Evolutionary conservation across 2,113 vertebrate genomes (phyloP).

Genomic region (Otolemur garnettii): DNA sequence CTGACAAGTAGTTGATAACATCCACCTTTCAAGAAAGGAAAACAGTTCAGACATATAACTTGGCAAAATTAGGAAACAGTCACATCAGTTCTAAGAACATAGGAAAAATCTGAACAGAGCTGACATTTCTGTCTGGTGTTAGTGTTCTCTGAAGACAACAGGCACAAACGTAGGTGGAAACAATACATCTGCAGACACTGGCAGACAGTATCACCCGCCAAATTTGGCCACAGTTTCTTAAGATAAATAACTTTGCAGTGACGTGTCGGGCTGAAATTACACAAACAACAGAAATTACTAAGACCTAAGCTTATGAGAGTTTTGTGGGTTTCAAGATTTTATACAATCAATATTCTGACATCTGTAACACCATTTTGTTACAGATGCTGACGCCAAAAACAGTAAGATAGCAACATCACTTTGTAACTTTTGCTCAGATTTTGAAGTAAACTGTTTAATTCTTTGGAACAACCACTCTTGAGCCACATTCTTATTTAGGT

Average conservation of each 20-base stretch:
- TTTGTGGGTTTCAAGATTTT: slow-evolving; percentile 87
- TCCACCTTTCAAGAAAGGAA: slow-evolving; percentile 65
- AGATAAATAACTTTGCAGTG: slow-evolving; percentile 91
- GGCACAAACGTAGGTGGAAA: slow-evolving; percentile 83
- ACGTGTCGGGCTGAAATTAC: slow-evolving; percentile 88
- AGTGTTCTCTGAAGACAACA: slow-evolving; percentile 79
- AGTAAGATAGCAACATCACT: slow-evolving; percentile 82
- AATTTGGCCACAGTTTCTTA: slow-evolving; percentile 87
- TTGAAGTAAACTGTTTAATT: slow-evolving; percentile 86
- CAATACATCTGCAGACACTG: slow-evolving; percentile 87
- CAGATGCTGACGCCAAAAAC: slow-evolving; percentile 86
- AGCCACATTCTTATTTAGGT: slow-evolving; percentile 79
- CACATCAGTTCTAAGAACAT: slow-evolving; percentile 28
- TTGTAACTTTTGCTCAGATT: slow-evolving; percentile 82
- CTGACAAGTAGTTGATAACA: not conserved
- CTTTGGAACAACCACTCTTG: slow-evolving; percentile 85
- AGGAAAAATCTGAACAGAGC: slow-evolving; percentile 23
- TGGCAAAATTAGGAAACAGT: slow-evolving; percentile 35
- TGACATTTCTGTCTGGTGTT: slow-evolving; percentile 78
- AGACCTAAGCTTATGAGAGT: slow-evolving; percentile 84
- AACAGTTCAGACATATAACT: slow-evolving; percentile 36
- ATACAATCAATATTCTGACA: slow-evolving; percentile 88
- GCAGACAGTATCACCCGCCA: slow-evolving; percentile 86
- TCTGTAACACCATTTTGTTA: slow-evolving; percentile 87
- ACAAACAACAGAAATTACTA: slow-evolving; percentile 92